Base-by-base conservation (phyloP, 2,888 invertebrate genomes). In the Hesperia comma region DNA sequence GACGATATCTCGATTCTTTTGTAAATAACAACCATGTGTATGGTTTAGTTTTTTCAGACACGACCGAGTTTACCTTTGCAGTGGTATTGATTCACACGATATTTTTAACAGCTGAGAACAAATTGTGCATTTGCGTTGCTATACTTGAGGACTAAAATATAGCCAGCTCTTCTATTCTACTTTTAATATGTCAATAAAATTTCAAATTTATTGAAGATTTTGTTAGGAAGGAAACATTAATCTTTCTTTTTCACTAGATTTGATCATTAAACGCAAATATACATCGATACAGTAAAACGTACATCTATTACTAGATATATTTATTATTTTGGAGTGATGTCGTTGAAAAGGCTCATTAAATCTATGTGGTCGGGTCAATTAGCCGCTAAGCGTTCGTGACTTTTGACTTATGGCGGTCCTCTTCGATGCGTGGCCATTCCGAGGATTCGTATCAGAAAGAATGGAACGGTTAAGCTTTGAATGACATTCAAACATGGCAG, bases 281-380 rank as follows among this genome's bases (percentile, higher is more conserved):
- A n/a, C n/a, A n/a, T n/a, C n/a, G n/a, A n/a, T n/a, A n/a, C n/a
- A 12, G 2, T 37, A 37, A 37, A 37, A 37, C 12, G 12, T 0
- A 12, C 3, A 8, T 7, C 6, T 37, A 37, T 12, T 8, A 37
- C 37, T 15, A 46, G 19, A 49, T 5, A 49, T 49, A 0, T 15
- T 5, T 15, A 46, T 10, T 17, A 49, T 49, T 19, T 63, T 37
- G 49, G 15, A 63, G 51, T 19, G 26, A 63, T 40, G 86, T 88
- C 84, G 88, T 86, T 87, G 86, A 85, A 85, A 88, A 87, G 83
- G 89, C 87, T 90, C 88, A 91, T 88, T 88, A 91, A 85, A 83
- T 82, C 79, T 82, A 80, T 80, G 78, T 81, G 84, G 79, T 85
- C 85, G 88, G 88, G 90, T 89, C 91, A 90, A 91, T 91, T 90